phyloP scores from a whole-genome alignment of 2,888 invertebrate genomes.

The Drosophila testacea region DNA sequence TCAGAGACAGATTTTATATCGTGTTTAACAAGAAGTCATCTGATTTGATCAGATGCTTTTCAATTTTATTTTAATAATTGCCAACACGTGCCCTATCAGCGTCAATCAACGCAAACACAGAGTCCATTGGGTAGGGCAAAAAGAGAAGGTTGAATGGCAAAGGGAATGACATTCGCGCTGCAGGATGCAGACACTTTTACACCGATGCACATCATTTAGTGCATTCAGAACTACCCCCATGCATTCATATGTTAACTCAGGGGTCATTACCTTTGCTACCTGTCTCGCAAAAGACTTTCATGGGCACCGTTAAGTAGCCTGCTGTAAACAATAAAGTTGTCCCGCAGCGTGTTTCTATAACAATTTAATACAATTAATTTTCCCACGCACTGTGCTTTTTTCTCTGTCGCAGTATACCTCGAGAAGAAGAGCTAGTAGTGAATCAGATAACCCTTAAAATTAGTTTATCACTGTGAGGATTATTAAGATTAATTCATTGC shows the following conservation, averaged over 20 bases:
- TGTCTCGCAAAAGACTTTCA: slow-evolving; percentile 30
- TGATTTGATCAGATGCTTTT: slow-evolving; percentile 60
- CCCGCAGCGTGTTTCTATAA: slow-evolving; percentile 82
- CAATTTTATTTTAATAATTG: slow-evolving; percentile 81
- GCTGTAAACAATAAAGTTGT: slow-evolving; percentile 45
- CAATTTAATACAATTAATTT: slow-evolving; percentile 84
- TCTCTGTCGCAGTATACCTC: slow-evolving; percentile 15
- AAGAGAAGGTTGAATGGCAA: background rate
- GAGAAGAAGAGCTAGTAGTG: background rate
- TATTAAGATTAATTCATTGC: background rate
- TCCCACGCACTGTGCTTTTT: slow-evolving; percentile 78
- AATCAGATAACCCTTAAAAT: slow-evolving; percentile 7
- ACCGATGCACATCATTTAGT: slow-evolving; percentile 73
- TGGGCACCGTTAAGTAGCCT: slow-evolving; percentile 65
- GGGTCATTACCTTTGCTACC: slow-evolving; percentile 20
- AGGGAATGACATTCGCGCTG: slow-evolving; percentile 21
- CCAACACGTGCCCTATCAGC: slow-evolving; percentile 83
- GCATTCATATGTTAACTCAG: slow-evolving; percentile 14
- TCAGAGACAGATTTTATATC: slow-evolving; percentile 1
- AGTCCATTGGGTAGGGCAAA: background rate
- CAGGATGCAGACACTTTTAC: slow-evolving; percentile 68
- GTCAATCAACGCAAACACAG: slow-evolving; percentile 73
- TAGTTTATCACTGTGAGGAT: background rate
- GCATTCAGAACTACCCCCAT: slow-evolving; percentile 74
- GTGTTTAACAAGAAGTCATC: slow-evolving; percentile 57